Percentiles rank a stretch among this genome's conserved stretches.
phyloP scores from a whole-genome alignment of 2,797 vertebrate species.

The Eurystomus glaucurus region DNA sequence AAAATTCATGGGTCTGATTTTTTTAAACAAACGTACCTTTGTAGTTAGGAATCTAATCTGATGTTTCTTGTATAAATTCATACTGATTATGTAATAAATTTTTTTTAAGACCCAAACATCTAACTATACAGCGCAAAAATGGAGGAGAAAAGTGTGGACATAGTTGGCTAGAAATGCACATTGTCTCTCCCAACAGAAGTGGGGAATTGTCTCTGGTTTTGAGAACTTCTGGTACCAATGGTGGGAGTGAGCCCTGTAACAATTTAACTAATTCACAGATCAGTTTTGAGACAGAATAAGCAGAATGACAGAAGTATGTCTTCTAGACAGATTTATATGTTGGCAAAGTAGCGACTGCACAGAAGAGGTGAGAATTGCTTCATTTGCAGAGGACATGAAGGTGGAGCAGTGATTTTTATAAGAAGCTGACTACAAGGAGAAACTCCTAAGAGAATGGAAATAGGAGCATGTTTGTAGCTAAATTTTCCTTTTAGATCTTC shows the following conservation, averaged over 20 bases:
- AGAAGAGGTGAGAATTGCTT: neutral
- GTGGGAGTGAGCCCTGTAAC: neutral
- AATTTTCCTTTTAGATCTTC: neutral
- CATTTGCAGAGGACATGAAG: neutral
- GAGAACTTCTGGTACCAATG: neutral
- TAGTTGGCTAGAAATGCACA: neutral
- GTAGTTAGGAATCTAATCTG: neutral
- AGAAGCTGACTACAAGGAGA: neutral
- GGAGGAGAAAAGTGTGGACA: neutral
- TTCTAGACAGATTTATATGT: neutral
- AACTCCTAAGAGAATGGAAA: neutral
- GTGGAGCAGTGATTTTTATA: neutral
- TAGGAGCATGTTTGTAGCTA: neutral
- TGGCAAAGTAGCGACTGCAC: neutral
- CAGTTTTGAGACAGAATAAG: neutral
- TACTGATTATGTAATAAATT: neutral
- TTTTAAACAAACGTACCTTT: neutral
- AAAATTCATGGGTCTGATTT: neutral
- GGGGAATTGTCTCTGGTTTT: neutral
- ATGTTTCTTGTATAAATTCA: neutral
- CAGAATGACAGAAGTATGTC: neutral
- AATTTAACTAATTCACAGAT: neutral
- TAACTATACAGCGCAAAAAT: neutral
- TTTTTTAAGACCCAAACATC: too few relatives aligned
- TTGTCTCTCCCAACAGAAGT: neutral